A percentile compares a stretch with the other conserved stretches of the same genome.
Evolutionary conservation across 2,797 vertebrate species (phyloP).

Genomic region (Agapornis canus): DNA sequence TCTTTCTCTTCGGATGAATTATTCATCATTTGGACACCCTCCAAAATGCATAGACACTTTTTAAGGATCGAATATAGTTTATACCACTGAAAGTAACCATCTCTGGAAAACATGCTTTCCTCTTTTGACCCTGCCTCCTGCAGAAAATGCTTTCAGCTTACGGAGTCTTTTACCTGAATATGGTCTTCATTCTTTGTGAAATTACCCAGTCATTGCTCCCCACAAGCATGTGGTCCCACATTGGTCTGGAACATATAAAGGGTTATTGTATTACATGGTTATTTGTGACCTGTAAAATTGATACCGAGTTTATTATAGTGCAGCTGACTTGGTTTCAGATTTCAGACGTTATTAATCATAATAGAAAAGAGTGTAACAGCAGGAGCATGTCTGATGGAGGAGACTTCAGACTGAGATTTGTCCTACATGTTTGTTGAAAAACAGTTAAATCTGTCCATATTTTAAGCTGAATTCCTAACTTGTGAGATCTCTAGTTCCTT

Average conservation of each 20-base stretch:
- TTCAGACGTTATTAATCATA: constrained; percentile 71
- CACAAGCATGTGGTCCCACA: constrained; percentile 5
- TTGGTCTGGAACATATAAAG: constrained; percentile 51
- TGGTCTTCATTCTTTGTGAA: constrained; percentile 30
- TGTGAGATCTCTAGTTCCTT: neutral
- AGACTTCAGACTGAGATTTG: constrained; percentile 35
- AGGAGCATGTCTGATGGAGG: constrained; percentile 38
- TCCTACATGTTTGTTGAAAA: neutral
- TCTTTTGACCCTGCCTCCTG: neutral
- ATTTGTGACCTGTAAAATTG: constrained; percentile 75
- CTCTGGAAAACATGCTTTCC: neutral
- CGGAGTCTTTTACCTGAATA: neutral
- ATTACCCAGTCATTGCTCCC: constrained; percentile 45
- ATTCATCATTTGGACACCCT: neutral
- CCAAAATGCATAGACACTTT: neutral
- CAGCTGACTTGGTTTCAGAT: constrained; percentile 68
- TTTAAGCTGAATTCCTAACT: neutral
- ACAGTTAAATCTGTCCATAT: neutral
- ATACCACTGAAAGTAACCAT: neutral
- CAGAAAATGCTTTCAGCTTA: constrained; percentile 15
- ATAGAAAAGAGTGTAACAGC: constrained; percentile 45
- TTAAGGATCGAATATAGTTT: neutral
- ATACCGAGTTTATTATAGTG: constrained; percentile 71
- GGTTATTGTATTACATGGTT: constrained; percentile 73
- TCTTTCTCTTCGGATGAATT: neutral